phyloP scores from a whole-genome alignment of 1,140 invertebrate species.

The Penaeus indicus region DNA sequence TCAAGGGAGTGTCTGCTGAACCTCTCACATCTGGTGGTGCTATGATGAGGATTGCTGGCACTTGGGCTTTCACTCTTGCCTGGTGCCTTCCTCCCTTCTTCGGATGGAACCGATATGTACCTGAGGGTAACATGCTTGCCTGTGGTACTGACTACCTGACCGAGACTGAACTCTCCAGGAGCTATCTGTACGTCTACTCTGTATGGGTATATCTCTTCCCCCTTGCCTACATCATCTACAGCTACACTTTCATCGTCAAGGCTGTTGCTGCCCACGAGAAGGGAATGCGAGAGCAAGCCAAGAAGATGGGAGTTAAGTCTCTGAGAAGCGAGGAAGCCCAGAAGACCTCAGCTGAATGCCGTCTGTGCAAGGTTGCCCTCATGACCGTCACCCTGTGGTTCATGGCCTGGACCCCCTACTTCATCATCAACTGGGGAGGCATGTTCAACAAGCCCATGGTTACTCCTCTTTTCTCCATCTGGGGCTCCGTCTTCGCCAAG shows the following conservation, averaged over 20 bases:
- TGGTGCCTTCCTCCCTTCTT: conserved; percentile 67
- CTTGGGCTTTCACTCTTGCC: conserved; percentile 66
- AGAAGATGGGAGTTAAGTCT: conserved; percentile 70
- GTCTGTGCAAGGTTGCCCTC: conserved; percentile 70
- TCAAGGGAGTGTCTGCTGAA: conserved; percentile 66
- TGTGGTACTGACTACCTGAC: conserved; percentile 67
- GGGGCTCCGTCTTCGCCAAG: conserved; percentile 62
- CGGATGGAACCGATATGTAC: conserved; percentile 67
- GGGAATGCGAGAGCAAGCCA: conserved; percentile 70
- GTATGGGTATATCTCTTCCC: conserved; percentile 66
- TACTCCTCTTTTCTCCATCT: conserved; percentile 67
- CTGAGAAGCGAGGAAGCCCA: conserved; percentile 67
- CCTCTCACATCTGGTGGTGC: conserved; percentile 66
- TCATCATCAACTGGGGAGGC: conserved; percentile 69
- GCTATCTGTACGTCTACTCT: conserved; percentile 63
- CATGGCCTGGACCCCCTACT: conserved; percentile 71
- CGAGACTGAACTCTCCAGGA: conserved; percentile 50
- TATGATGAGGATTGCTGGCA: conserved; percentile 59
- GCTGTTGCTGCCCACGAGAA: conserved; percentile 72
- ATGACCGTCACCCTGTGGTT: conserved; percentile 69
- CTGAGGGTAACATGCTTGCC: conserved; percentile 66
- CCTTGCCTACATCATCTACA: conserved; percentile 67
- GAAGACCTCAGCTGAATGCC: conserved; percentile 65
- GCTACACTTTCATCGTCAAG: conserved; percentile 71
- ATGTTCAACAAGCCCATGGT: conserved; percentile 68